phyloP scores from a whole-genome alignment of 2,888 invertebrate species.

The Enoplolaimus lenunculus region DNA sequence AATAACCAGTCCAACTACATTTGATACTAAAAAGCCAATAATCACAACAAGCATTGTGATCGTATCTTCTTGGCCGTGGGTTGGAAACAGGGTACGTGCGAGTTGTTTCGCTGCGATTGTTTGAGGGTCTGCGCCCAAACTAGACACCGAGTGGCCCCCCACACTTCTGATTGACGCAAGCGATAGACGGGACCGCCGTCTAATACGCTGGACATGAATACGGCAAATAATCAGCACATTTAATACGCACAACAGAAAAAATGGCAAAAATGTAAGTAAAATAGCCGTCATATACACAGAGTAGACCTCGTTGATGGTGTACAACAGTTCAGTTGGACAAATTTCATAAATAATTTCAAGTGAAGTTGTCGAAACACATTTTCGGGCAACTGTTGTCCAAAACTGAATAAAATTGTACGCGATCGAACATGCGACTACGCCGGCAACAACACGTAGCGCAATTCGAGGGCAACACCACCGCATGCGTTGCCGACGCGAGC shows the following conservation, averaged over 20 bases:
- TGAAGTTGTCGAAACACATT: not conserved
- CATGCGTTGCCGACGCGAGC: not conserved
- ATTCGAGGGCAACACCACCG: not conserved
- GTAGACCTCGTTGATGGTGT: slow-evolving; percentile 25
- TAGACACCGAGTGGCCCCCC: not conserved
- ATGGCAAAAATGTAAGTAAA: slow-evolving; percentile 39
- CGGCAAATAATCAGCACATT: slow-evolving; percentile 33
- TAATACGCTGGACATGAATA: not conserved
- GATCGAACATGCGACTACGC: slow-evolving; percentile 1
- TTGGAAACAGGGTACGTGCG: too few relatives aligned
- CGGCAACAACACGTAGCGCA: not conserved
- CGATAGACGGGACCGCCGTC: not conserved
- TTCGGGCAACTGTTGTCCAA: not conserved
- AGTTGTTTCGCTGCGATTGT: not conserved
- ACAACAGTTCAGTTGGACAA: slow-evolving; percentile 15
- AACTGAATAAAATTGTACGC: slow-evolving; percentile 15
- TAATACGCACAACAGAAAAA: slow-evolving; percentile 36
- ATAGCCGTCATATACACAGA: slow-evolving; percentile 39
- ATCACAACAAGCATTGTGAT: slow-evolving; percentile 41
- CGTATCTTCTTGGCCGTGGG: slow-evolving; percentile 31
- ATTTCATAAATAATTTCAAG: slow-evolving; percentile 29
- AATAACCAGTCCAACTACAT: slow-evolving; percentile 30
- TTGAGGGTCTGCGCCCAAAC: not conserved
- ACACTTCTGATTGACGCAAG: not conserved
- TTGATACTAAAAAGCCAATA: slow-evolving; percentile 37